phyloP scores from a whole-genome alignment of 2,113 vertebrate species.

The Ivindomyrus marchei region DNA sequence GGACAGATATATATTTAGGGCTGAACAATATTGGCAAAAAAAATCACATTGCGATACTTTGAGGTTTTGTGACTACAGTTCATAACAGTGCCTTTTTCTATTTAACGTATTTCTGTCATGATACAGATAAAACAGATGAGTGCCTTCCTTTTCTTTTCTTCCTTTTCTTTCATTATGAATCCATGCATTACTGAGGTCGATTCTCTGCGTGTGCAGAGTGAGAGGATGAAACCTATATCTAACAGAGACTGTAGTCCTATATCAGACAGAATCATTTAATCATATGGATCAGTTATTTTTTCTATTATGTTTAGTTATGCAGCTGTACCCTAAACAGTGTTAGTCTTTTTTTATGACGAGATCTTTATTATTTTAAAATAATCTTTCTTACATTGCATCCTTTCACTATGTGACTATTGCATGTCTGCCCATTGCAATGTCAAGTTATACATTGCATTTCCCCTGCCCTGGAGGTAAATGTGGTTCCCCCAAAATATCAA shows the following conservation, averaged over 20 bases:
- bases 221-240: background rate
- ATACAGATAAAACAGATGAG: background rate
- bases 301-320: background rate
- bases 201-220: background rate
- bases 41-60: background rate
- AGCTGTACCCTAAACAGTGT: background rate
- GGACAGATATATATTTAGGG: background rate
- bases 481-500: background rate
- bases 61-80: background rate
- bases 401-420: background rate
- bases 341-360: background rate
- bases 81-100: background rate
- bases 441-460: background rate
- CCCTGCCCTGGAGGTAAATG: background rate
- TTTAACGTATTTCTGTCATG: background rate
- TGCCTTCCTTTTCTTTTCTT: background rate
- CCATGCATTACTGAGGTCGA: background rate
- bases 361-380: background rate
- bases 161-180: background rate
- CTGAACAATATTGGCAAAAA: background rate
- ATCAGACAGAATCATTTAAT: background rate
- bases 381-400: background rate
- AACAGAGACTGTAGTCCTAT: background rate
- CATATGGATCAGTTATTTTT: background rate
- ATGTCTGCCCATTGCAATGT: background rate